Evolutionary conservation across 2,797 vertebrate species (phyloP).

Genomic region (Enteromius paludinosus): DNA sequence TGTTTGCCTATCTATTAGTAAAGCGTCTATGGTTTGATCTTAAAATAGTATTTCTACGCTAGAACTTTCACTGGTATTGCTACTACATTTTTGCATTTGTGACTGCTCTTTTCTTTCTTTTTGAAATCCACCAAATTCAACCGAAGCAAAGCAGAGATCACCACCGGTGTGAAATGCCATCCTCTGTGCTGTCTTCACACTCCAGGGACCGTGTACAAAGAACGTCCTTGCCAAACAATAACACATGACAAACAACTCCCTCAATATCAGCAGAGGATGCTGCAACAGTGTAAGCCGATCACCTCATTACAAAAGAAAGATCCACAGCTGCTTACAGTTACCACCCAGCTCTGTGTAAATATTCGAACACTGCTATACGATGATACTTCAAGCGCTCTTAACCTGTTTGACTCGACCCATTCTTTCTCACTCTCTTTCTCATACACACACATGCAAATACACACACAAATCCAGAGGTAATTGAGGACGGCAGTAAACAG

Average conservation of each 20-base stretch:
- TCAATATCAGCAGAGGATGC: conserved; percentile 23
- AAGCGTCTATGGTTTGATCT: not conserved
- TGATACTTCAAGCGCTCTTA: conserved; percentile 37
- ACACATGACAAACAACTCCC: conserved; percentile 24
- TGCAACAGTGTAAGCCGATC: conserved; percentile 35
- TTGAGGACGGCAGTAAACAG: conserved; percentile 41
- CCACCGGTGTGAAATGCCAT: conserved; percentile 46
- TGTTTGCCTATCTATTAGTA: not conserved
- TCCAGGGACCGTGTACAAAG: conserved; percentile 49
- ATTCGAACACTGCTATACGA: conserved; percentile 32
- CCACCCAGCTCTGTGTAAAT: conserved; percentile 13
- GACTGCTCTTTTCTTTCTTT: not conserved
- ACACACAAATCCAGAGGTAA: conserved; percentile 37
- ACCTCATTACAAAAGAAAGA: conserved; percentile 36
- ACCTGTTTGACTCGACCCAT: conserved; percentile 20
- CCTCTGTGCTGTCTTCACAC: conserved; percentile 40
- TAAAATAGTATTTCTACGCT: not conserved
- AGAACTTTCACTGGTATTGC: not conserved
- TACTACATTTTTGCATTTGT: not conserved
- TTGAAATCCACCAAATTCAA: conserved; percentile 24
- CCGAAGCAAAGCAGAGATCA: conserved; percentile 7
- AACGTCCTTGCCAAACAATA: conserved; percentile 33
- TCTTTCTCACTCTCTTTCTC: conserved; percentile 21
- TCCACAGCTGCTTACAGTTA: conserved; percentile 28
- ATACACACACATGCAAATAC: conserved; percentile 21